phyloP scores from a whole-genome alignment of 2,113 vertebrate genomes.

The Ameiurus melas region DNA sequence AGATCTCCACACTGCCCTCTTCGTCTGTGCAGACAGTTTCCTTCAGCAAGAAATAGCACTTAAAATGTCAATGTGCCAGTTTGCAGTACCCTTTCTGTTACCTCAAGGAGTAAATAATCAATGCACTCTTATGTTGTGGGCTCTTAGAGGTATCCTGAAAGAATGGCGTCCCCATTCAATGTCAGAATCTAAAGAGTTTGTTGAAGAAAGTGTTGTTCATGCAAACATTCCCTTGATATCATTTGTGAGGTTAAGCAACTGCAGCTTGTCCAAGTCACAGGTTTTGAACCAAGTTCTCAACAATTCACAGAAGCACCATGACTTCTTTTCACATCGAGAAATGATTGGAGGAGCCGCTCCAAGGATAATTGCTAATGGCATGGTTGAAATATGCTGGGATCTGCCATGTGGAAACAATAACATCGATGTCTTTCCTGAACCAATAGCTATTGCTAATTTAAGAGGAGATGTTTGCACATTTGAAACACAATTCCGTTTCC shows the following conservation, averaged over 20 bases:
- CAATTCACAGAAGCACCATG: conserved; percentile 54
- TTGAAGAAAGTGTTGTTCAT: conserved; percentile 58
- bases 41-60: conserved; percentile 69
- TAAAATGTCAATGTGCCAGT: conserved; percentile 73
- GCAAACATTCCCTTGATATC: conserved; percentile 60
- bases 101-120: conserved; percentile 58
- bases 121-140: conserved; percentile 70
- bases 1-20: conserved; percentile 68
- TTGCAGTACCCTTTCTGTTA: conserved; percentile 75
- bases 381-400: conserved; percentile 74
- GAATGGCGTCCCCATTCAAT: conserved; percentile 48
- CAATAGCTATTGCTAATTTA: conserved; percentile 68
- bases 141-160: conserved; percentile 67
- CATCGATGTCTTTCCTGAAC: conserved; percentile 56
- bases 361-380: conserved; percentile 66
- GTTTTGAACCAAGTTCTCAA: conserved; percentile 70
- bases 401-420: conserved; percentile 62
- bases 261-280: conserved; percentile 73
- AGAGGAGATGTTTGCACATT: conserved; percentile 63
- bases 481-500: conserved; percentile 65
- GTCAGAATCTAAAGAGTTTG: conserved; percentile 51
- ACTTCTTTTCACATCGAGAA: conserved; percentile 68
- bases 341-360: conserved; percentile 46
- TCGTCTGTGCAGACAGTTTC: conserved; percentile 70
- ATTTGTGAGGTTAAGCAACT: conserved; percentile 72